Percentiles rank a stretch among this genome's conserved stretches.
phyloP scores from a whole-genome alignment of 2,797 vertebrate genomes.

The Calcarius lapponicus region DNA sequence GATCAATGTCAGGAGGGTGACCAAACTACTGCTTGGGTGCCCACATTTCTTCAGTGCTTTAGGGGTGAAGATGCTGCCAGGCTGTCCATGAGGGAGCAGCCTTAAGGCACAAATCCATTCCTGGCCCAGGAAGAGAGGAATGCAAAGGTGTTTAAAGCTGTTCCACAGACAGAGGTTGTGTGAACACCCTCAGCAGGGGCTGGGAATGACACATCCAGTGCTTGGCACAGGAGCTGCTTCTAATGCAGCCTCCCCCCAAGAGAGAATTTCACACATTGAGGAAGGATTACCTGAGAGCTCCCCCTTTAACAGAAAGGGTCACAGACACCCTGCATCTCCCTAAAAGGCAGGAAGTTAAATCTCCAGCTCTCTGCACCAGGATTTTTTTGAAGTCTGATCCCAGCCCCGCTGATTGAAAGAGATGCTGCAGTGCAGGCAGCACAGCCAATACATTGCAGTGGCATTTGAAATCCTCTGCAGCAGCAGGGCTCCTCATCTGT shows the following conservation, averaged over 20 bases:
- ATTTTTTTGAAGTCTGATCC: not conserved
- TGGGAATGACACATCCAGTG: not conserved
- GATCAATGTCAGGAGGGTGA: not conserved
- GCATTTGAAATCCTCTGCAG: not conserved
- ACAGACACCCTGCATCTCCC: not conserved
- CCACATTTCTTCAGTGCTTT: not conserved
- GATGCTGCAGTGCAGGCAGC: slow-evolving; percentile 35
- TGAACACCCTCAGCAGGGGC: not conserved
- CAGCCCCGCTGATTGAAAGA: not conserved
- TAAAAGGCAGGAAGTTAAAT: not conserved
- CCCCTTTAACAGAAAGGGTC: not conserved
- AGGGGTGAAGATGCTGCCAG: not conserved
- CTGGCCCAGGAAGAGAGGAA: not conserved
- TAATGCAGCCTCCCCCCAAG: not conserved
- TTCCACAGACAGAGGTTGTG: not conserved
- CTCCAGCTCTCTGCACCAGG: not conserved
- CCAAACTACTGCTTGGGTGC: not conserved
- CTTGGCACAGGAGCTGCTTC: not conserved
- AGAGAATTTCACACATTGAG: not conserved
- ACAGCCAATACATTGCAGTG: not conserved
- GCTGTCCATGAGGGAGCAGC: not conserved
- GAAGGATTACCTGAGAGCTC: not conserved
- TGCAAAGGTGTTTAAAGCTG: not conserved
- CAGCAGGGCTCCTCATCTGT: not conserved
- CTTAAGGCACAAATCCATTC: not conserved